phyloP scores from a whole-genome alignment of 2,888 invertebrate species.

The Chydorus sphaericus region DNA sequence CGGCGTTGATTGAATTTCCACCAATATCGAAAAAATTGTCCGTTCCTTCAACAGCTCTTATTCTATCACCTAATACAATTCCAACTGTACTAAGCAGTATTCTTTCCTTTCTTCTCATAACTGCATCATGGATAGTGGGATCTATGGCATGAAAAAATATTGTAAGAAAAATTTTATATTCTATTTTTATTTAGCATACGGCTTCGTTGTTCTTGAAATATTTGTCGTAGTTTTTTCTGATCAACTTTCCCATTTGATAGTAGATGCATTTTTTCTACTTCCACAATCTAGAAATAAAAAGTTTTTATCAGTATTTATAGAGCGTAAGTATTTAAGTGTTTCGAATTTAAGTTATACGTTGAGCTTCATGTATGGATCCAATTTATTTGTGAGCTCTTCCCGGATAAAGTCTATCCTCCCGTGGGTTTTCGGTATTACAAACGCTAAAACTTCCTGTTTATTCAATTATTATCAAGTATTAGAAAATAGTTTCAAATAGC shows the following conservation, averaged over 20 bases:
- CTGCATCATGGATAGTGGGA: too few relatives aligned
- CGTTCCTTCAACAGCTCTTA: constrained; percentile 35
- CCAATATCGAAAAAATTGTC: constrained; percentile 72
- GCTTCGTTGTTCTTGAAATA: constrained; percentile 45
- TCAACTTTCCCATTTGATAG: constrained; percentile 78
- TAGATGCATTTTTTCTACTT: constrained; percentile 54
- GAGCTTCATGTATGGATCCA: too few relatives aligned
- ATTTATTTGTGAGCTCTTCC: too few relatives aligned
- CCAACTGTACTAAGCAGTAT: constrained; percentile 60
- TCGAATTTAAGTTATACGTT: background rate
- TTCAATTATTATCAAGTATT: too few relatives aligned
- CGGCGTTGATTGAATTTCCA: constrained; percentile 73
- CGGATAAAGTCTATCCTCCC: too few relatives aligned
- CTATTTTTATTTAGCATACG: too few relatives aligned
- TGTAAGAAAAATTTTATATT: too few relatives aligned
- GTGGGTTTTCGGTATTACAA: too few relatives aligned
- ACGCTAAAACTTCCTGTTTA: too few relatives aligned
- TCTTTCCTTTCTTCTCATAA: constrained; percentile 20
- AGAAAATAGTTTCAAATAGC: background rate
- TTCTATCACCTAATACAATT: constrained; percentile 43
- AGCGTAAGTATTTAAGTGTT: too few relatives aligned
- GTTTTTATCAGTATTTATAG: too few relatives aligned
- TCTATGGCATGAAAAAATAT: too few relatives aligned
- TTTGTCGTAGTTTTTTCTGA: constrained; percentile 55
- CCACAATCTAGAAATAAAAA: constrained; percentile 19